Evolutionary conservation across 2,113 vertebrate species (phyloP).

Genomic region (Gallinago undulata): DNA sequence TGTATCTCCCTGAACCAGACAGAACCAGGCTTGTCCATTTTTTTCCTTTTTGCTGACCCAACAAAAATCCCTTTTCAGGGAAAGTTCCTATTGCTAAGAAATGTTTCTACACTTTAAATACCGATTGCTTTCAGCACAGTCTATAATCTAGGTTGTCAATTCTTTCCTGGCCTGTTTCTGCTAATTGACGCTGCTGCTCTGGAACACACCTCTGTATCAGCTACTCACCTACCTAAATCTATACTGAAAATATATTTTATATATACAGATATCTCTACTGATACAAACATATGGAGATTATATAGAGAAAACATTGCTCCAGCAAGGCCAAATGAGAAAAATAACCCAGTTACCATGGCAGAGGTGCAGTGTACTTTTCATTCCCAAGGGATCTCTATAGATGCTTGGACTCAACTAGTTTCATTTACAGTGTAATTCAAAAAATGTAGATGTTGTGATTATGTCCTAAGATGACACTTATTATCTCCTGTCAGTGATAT

Average conservation of each 20-base stretch:
- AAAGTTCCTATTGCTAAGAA: neutral
- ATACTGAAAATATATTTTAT: neutral
- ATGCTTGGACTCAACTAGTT: neutral
- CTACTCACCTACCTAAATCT: slow-evolving; percentile 18
- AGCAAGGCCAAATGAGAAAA: neutral
- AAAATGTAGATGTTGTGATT: neutral
- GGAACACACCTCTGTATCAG: neutral
- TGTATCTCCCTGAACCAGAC: neutral
- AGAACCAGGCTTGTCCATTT: neutral
- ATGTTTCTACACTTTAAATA: neutral
- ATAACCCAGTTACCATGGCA: neutral
- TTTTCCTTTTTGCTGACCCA: neutral
- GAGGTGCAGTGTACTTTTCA: neutral
- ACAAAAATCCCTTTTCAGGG: neutral
- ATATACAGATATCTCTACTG: neutral
- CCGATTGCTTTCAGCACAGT: neutral
- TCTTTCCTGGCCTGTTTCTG: neutral
- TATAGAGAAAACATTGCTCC: neutral
- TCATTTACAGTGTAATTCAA: neutral
- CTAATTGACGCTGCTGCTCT: slow-evolving; percentile 38
- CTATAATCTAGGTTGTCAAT: neutral
- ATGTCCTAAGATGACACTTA: neutral
- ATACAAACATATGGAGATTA: neutral
- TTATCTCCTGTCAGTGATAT: neutral
- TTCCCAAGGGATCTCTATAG: neutral